A percentile compares a stretch with the other conserved stretches of the same genome.
Evolutionary conservation across 2,888 invertebrate genomes (phyloP).

Genomic region (Drosophila ustulata): DNA sequence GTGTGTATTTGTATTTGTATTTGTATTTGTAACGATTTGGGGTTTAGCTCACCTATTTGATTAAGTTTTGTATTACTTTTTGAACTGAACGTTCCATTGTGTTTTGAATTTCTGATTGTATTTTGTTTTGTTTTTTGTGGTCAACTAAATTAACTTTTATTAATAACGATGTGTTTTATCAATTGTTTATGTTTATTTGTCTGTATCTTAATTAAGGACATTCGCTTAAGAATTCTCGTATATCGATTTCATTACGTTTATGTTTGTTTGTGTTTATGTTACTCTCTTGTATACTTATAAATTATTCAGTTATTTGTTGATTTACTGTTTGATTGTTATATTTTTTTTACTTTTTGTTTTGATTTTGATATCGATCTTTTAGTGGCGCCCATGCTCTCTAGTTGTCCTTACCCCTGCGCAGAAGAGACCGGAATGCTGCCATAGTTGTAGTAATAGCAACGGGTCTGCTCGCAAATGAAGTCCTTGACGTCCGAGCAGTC

Average conservation of each 20-base stretch:
- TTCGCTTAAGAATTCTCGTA: slow-evolving; percentile 65
- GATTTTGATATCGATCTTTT: slow-evolving; percentile 38
- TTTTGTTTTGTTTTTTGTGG: slow-evolving; percentile 48
- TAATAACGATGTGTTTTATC: slow-evolving; percentile 56
- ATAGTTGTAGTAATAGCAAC: slow-evolving; percentile 96
- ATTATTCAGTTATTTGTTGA: slow-evolving; percentile 43
- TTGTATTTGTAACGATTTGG: slow-evolving; percentile 80
- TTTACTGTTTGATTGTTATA: slow-evolving; percentile 39
- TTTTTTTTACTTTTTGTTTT: slow-evolving; percentile 43
- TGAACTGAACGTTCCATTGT: slow-evolving; percentile 59
- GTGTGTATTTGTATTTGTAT: slow-evolving; percentile 52
- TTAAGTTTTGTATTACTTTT: slow-evolving; percentile 65
- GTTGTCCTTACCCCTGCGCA: slow-evolving; percentile 93
- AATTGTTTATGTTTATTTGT: slow-evolving; percentile 40
- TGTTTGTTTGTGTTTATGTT: slow-evolving; percentile 16
- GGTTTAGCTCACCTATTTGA: slow-evolving; percentile 85
- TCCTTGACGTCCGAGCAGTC: slow-evolving; percentile 94
- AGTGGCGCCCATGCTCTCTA: slow-evolving; percentile 61
- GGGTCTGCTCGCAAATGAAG: slow-evolving; percentile 95
- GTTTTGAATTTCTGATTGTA: slow-evolving; percentile 37
- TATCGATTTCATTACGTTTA: slow-evolving; percentile 59
- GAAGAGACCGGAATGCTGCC: slow-evolving; percentile 95
- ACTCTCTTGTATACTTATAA: slow-evolving; percentile 8
- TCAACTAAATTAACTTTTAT: slow-evolving; percentile 75
- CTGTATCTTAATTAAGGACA: slow-evolving; percentile 69